These are phyloP conservation scores for Genyomyrus donnyi DNA, from an alignment of 2,113 vertebrate species.

Conservation along the genomic window DNA sequence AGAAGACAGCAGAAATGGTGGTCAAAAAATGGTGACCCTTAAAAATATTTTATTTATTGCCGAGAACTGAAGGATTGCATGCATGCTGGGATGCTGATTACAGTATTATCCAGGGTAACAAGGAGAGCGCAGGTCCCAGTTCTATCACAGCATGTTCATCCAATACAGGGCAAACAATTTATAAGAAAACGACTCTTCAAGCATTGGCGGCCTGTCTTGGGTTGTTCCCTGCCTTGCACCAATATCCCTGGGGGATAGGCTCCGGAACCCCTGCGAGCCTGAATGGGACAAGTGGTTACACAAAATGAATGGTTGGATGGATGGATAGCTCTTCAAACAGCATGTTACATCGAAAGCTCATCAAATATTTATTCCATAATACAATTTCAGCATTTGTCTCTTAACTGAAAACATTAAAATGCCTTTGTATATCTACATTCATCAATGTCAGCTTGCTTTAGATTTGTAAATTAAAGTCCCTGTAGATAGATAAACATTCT, in stretches of 20 bases:
- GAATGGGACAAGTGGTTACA: too few relatives aligned
- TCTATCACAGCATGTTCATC: neutral
- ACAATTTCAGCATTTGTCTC: neutral
- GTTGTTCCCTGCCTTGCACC: too few relatives aligned
- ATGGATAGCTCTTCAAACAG: neutral
- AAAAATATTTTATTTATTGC: neutral
- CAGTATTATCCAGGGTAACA: neutral
- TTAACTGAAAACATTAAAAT: neutral
- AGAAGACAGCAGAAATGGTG: neutral
- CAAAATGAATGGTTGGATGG: neutral
- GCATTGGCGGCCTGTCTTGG: neutral
- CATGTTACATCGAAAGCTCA: neutral
- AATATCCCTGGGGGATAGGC: too few relatives aligned
- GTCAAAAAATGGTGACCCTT: neutral
- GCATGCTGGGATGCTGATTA: neutral
- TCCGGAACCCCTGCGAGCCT: too few relatives aligned
- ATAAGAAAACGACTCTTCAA: neutral
- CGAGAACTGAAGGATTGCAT: neutral
- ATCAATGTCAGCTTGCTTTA: neutral
- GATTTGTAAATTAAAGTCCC: neutral
- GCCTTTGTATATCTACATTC: neutral
- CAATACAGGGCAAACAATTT: neutral
- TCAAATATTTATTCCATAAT: neutral
- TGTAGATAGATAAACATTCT: neutral
- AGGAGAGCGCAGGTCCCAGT: neutral